These are phyloP conservation scores for Spilosoma lubricipeda DNA, from an alignment of 2,888 invertebrate species.

Conservation along the genomic window DNA sequence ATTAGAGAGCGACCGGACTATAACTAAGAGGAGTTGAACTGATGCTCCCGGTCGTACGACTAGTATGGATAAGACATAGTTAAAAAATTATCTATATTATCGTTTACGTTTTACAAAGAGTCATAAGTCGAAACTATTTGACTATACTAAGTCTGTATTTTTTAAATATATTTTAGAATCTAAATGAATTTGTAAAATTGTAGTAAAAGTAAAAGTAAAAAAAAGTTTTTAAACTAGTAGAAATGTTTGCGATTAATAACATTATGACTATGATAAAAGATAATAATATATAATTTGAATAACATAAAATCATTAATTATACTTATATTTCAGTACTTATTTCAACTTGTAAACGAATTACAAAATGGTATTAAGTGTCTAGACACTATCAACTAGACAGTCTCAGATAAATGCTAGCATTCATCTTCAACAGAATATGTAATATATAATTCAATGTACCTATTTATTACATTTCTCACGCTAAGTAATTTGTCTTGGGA, in stretches of 20 bases:
- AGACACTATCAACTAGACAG: neutral
- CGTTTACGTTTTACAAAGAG: neutral
- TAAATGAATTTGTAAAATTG: too few relatives aligned
- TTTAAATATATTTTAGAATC: too few relatives aligned
- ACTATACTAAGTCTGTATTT: too few relatives aligned
- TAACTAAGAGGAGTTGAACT: conserved; percentile 80
- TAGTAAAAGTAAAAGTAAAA: too few relatives aligned
- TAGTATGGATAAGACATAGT: conserved; percentile 52
- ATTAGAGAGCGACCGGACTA: conserved; percentile 82
- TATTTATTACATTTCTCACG: neutral
- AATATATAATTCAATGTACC: neutral
- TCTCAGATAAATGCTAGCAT: neutral
- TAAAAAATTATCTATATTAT: neutral
- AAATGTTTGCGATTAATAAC: neutral
- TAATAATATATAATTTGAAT: neutral
- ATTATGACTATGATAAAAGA: neutral
- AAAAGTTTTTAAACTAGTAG: neutral
- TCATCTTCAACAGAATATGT: neutral
- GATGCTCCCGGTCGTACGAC: conserved; percentile 61
- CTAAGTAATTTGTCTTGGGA: neutral
- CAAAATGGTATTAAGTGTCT: neutral
- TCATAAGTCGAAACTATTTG: neutral
- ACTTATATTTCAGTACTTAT: neutral
- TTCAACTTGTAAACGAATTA: neutral
- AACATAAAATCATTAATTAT: neutral